Base-by-base conservation (phyloP, 2,797 vertebrate genomes). In the Morus bassanus region DNA sequence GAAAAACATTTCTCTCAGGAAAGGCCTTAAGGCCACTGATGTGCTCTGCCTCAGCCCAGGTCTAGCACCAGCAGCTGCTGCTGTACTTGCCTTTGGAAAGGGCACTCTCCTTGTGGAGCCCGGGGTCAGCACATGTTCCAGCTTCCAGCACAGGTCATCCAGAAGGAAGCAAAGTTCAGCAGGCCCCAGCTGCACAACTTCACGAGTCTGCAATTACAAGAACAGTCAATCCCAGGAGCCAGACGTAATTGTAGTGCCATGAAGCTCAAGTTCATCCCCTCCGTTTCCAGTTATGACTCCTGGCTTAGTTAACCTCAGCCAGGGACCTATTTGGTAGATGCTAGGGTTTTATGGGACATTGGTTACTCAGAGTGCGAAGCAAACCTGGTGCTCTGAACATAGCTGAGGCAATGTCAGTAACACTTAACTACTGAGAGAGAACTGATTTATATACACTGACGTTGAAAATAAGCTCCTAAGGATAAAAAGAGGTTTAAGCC, bases 81-180 rank as follows among this genome's bases (percentile, higher is more conserved):
- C 70, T 74, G 53, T 33, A 95, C 97, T 72, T 97, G 99, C 99
- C 99, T 99, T 99, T 69, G 98, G 76, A 96, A 99, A 99, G 18
- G 98, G 98, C 18, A 96, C 61, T 97, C 98, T 99, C 95, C 98
- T 99, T 50, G 98, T 93, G 74, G 98, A 95, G 50, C 97, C 72
- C 1, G 98, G 97, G 9, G 96, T 95, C 61, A 99, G 98, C 74
- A 98, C 97, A 79, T 99, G 98, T 94, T 99, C 99, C 93, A 99
- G 84, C 95, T 99, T 99, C 61, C 98, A 98, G 93, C 98, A 98
- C 97, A 99, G 98, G 90, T 99, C 99, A 88, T 99, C 99, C 97
- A 99, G 97, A 93, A 99, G 98, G 96, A 99, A 99, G 56, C 98
- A 98, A 43, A 99, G 98, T 95, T 99, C 99, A 81, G 99, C 98